A percentile compares a stretch with the other conserved stretches of the same genome.
Conservation (phyloP, 2,888 invertebrate genomes). For the Zaprionus obscuricornis region DNA sequence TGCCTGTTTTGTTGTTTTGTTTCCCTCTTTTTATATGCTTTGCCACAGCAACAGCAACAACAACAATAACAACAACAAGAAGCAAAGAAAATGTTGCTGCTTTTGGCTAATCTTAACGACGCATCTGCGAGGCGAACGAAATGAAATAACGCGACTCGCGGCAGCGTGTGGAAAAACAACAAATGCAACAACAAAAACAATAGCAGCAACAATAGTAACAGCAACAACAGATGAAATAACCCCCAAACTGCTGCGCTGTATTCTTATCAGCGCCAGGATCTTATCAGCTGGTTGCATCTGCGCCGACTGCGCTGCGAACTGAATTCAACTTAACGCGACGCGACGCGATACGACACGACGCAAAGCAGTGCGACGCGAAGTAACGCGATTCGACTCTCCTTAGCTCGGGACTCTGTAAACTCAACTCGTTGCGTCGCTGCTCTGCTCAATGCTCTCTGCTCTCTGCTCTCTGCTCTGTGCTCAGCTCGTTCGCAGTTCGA, state of each 20-base stretch:
- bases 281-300: slow-evolving; percentile 70
- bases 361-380: no score
- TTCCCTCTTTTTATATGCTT: slow-evolving; percentile 50
- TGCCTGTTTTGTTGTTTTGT: slow-evolving; percentile 45
- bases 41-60: slow-evolving; percentile 57
- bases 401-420: no score
- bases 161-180: slow-evolving; percentile 65
- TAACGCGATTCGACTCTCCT: no score
- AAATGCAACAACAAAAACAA: slow-evolving; percentile 47
- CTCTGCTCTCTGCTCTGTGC: slow-evolving; percentile 32
- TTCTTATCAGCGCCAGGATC: slow-evolving; percentile 73
- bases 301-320: slow-evolving; percentile 50
- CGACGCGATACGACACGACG: no score
- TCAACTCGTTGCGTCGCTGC: no score
- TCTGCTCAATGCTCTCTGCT: slow-evolving; percentile 14
- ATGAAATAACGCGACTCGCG: slow-evolving; percentile 72
- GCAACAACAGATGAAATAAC: slow-evolving; percentile 52
- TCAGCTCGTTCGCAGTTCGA: slow-evolving; percentile 5
- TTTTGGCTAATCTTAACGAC: slow-evolving; percentile 72
- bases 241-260: slow-evolving; percentile 49
- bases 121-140: slow-evolving; percentile 74
- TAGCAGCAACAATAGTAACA: slow-evolving; percentile 27
- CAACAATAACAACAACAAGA: slow-evolving; percentile 17
- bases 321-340: no score
- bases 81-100: slow-evolving; percentile 51